Evolutionary conservation across 1,140 invertebrate genomes (phyloP).

Genomic region (Heliconius melpomene): DNA sequence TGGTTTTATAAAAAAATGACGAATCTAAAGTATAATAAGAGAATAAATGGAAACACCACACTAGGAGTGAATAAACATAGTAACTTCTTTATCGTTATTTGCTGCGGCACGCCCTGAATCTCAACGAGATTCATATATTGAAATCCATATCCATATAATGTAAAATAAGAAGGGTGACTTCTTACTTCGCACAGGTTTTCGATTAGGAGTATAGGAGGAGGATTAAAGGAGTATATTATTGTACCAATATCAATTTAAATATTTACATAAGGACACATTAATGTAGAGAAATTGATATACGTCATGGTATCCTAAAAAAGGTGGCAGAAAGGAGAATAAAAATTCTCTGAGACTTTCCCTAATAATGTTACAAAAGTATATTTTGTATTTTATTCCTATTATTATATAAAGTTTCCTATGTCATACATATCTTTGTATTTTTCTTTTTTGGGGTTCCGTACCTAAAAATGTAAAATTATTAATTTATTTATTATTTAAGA

Average conservation of each 20-base stretch:
- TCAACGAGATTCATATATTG: slow-evolving; percentile 10
- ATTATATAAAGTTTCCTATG: too few species aligned
- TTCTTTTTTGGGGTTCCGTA: too few species aligned
- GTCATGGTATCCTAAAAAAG: neutral
- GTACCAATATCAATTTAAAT: neutral
- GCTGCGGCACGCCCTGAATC: neutral
- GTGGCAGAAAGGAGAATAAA: too few species aligned
- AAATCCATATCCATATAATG: slow-evolving; percentile 4
- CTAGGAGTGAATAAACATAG: neutral
- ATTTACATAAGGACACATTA: neutral
- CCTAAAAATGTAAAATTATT: too few species aligned
- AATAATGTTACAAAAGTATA: too few species aligned
- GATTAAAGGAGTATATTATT: neutral
- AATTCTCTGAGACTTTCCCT: too few species aligned
- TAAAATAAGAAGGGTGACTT: neutral
- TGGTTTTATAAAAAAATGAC: neutral
- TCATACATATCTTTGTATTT: too few species aligned
- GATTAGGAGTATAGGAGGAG: neutral
- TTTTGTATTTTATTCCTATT: too few species aligned
- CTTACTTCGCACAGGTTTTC: neutral
- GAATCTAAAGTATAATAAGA: neutral
- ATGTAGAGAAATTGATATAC: neutral
- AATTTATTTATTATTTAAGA: too few species aligned
- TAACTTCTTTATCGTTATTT: slow-evolving; percentile 4
- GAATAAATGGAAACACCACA: neutral